Evolutionary conservation across 2,888 invertebrate species (phyloP), one percentile per base, ranked within the genome.

Genomic region (Amblyteles armatorius): DNA sequence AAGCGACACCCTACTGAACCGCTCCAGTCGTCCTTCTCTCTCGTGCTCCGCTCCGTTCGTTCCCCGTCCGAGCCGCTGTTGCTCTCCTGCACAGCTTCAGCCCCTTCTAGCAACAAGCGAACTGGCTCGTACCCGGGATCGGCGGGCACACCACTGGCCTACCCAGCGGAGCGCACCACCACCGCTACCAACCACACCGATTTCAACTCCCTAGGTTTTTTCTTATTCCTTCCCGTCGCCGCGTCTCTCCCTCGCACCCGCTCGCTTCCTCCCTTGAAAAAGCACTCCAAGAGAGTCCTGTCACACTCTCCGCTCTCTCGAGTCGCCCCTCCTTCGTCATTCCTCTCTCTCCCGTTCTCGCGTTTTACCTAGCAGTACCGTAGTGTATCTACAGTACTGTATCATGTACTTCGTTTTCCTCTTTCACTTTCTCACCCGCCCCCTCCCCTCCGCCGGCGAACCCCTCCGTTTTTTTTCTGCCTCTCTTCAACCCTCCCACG

Each of bases 1-100:
- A 88, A 91, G 88, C 90, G 90, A 90, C 91, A 92, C 91, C 91
- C 92, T 91, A 88, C 89, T 88, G 87, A 85, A 79, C 83, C 69
- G 81, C 63, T 80, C 81, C 57, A 69, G 36, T 74, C 74, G 40
- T 81, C 79, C 67, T 74, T 74, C 82, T 79, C 76, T 11, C 80
- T 77, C 82, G 67, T 40, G 26, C 60, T 26, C 36, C 48, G 67
- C 50, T 52, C 63, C 29, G 19, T 74, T 74, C 65, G 55, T 73
- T 67, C 69, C 69, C 55, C 69, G 33, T 48, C 57, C 40, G 60
- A 57, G 44, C 36, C 13, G 44, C 29, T 65, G 63, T 22, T 69
- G 50, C 55, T 79, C 79, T 82, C 79, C 69, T 65, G 71, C 71
- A 36, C 16, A 52, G 52, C 77, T 73, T 36, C 77, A 80, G 48